Conservation (phyloP, 2,113 vertebrate genomes). For the Passer domesticus region DNA sequence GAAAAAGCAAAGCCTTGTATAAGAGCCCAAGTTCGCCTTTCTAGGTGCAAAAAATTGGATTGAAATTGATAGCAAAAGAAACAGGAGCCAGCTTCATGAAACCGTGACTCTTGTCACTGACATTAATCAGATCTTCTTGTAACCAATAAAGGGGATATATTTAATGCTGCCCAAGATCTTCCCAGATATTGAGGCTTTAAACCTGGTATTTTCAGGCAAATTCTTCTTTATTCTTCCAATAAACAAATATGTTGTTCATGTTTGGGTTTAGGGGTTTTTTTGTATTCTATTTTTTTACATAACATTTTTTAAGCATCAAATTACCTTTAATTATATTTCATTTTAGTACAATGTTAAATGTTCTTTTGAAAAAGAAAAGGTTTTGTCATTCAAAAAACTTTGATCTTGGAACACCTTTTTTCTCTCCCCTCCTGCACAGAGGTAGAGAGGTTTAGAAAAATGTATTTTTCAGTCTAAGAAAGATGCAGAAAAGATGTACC, state of each 20-base stretch:
- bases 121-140: not conserved
- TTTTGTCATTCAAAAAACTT: not conserved
- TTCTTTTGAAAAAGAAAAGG: not conserved
- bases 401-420: not conserved
- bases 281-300: not conserved
- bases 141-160: not conserved
- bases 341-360: not conserved
- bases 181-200: not conserved
- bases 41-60: not conserved
- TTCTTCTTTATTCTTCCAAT: not conserved
- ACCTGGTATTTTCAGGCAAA: not conserved
- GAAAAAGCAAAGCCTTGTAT: not conserved
- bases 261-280: rapidly evolving
- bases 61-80: not conserved
- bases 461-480: not conserved
- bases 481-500: not conserved
- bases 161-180: not conserved
- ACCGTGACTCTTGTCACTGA: not conserved
- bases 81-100: not conserved
- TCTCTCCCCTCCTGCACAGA: not conserved
- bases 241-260: not conserved
- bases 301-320: not conserved
- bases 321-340: not conserved
- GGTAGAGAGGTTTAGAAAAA: not conserved
- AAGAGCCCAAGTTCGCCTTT: not conserved